phyloP scores from a whole-genome alignment of 1,140 invertebrate genomes.

The Microplitis demolitor region DNA sequence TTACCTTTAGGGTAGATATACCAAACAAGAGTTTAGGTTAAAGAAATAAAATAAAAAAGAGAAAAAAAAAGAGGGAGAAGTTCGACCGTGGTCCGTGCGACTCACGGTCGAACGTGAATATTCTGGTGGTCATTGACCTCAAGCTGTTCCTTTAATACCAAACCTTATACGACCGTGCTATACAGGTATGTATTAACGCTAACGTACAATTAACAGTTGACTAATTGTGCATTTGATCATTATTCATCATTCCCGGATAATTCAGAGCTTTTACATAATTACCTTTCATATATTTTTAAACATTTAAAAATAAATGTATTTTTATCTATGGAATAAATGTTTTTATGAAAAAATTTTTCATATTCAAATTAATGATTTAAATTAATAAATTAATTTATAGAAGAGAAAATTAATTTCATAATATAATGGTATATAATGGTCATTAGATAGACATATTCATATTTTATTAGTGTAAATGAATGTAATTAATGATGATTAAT shows the following conservation, averaged over 20 bases:
- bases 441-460: no score
- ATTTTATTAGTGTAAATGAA: no score
- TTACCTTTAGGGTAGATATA: not conserved
- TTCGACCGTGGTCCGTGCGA: conserved; percentile 36
- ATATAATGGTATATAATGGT: not conserved
- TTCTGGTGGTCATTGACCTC: conserved; percentile 56
- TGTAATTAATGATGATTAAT: not conserved
- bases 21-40: not conserved
- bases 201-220: conserved; percentile 25
- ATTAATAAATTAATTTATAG: not conserved
- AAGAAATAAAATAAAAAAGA: not conserved
- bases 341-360: not conserved
- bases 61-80: not conserved
- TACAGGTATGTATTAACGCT: conserved; percentile 21
- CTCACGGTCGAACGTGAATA: conserved; percentile 53
- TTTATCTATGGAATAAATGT: no score
- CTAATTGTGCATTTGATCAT: not conserved
- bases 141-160: conserved; percentile 48
- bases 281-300: not conserved
- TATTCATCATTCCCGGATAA: not conserved
- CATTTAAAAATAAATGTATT: not conserved
- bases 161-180: conserved; percentile 42
- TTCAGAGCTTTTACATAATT: not conserved
- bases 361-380: not conserved
- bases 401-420: no score